Conservation (phyloP, 2,113 vertebrate genomes). For the Tragelaphus imberbis region DNA sequence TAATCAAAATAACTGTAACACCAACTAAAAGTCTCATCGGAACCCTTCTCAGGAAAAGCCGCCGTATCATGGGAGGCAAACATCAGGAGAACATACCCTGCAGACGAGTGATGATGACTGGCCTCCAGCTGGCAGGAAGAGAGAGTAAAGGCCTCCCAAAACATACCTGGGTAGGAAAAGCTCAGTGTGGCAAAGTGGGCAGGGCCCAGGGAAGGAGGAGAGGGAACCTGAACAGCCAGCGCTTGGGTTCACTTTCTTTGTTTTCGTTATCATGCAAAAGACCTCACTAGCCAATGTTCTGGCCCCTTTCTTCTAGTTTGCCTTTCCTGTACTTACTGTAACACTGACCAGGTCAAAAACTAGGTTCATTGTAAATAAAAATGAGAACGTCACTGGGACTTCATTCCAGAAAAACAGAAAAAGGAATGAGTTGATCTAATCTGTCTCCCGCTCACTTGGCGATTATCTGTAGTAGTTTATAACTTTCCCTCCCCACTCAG, state of each 20-base stretch:
- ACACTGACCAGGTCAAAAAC: constrained; percentile 34
- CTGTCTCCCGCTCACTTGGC: constrained; percentile 38
- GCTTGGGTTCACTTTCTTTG: not conserved
- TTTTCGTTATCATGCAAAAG: not conserved
- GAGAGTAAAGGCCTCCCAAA: not conserved
- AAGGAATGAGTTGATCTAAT: constrained; percentile 44
- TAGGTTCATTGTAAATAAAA: constrained; percentile 49
- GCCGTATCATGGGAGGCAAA: not conserved
- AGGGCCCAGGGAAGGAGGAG: not conserved
- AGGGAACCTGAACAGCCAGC: not conserved
- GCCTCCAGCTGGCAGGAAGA: not conserved
- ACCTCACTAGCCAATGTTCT: not conserved
- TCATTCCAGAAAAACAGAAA: constrained; percentile 45
- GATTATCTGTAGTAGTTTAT: not conserved
- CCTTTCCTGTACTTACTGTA: constrained; percentile 17
- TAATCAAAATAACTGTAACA: not conserved
- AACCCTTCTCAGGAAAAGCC: not conserved
- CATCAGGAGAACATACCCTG: not conserved
- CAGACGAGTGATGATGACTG: not conserved
- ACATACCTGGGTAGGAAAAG: not conserved
- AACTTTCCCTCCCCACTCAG: not conserved
- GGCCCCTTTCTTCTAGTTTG: not conserved
- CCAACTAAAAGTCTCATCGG: not conserved
- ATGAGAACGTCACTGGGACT: constrained; percentile 37
- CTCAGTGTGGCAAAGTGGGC: not conserved